Percentiles rank a stretch among this genome's conserved stretches.
phyloP scores from a whole-genome alignment of 2,888 invertebrate species.

The Amphipoea oculea region DNA sequence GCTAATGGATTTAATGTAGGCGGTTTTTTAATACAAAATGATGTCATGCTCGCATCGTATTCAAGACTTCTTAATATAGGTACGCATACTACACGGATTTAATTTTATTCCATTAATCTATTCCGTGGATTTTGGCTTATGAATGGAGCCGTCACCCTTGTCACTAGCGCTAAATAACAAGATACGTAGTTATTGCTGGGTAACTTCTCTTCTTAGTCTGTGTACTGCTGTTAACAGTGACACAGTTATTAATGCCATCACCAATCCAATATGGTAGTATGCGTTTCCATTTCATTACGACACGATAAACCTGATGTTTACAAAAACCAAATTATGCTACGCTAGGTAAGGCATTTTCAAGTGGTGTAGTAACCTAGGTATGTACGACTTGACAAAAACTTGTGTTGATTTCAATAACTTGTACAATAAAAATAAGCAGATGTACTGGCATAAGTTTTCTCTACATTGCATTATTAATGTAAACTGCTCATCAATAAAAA shows the following conservation, averaged over 20 bases:
- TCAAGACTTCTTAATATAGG: background rate
- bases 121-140: background rate
- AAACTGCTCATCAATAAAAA: constrained; percentile 26
- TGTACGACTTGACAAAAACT: constrained; percentile 37
- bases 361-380: background rate
- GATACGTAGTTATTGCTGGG: background rate
- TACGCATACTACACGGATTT: background rate
- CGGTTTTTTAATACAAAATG: background rate
- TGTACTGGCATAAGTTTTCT: constrained; percentile 35
- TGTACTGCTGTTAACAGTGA: background rate
- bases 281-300: background rate
- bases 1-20: constrained; percentile 24
- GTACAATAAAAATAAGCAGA: constrained; percentile 51
- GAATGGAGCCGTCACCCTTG: background rate
- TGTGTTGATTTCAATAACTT: constrained; percentile 43
- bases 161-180: background rate
- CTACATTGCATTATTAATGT: constrained; percentile 17
- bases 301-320: background rate
- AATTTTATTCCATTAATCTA: background rate
- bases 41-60: background rate
- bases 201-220: too few species aligned
- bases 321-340: background rate
- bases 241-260: background rate
- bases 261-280: background rate
- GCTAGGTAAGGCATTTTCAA: background rate